These are phyloP conservation scores for Pantherophis guttatus DNA, from an alignment of 2,113 vertebrate genomes.

Conservation along the genomic window DNA sequence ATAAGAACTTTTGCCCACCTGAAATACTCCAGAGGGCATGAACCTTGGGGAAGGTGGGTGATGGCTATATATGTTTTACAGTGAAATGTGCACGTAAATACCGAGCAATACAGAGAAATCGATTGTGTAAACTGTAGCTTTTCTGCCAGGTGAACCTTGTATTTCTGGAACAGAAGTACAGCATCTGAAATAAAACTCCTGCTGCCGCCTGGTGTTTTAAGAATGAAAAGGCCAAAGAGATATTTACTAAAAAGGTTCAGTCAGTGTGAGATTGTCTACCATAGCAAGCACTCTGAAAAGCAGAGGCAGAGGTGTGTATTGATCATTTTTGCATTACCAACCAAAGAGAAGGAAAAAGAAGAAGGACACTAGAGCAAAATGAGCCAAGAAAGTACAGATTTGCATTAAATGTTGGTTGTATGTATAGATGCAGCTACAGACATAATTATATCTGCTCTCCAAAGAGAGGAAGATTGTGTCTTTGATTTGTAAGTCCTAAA, in stretches of 20 bases:
- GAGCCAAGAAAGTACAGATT: neutral
- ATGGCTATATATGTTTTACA: neutral
- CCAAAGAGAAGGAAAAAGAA: neutral
- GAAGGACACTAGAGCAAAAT: neutral
- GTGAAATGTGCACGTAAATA: neutral
- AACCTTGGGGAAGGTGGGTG: neutral
- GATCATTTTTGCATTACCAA: neutral
- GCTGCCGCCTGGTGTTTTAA: constrained; percentile 68
- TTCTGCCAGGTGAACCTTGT: neutral
- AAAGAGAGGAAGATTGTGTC: neutral
- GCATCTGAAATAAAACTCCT: constrained; percentile 62
- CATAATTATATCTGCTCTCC: neutral
- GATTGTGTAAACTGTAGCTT: neutral
- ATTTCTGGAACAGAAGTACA: constrained; percentile 28
- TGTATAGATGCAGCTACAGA: neutral
- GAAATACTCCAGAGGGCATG: neutral
- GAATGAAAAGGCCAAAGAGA: constrained; percentile 49
- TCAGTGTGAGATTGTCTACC: neutral
- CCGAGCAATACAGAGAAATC: neutral
- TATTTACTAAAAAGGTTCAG: neutral
- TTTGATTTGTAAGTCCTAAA: neutral
- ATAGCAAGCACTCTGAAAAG: neutral
- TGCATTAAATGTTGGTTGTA: neutral
- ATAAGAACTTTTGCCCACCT: neutral
- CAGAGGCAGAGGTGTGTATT: neutral